Percentiles rank a stretch among this genome's conserved stretches.
Conservation (phyloP, 2,113 vertebrate species). For the Lucifuga dentata region DNA sequence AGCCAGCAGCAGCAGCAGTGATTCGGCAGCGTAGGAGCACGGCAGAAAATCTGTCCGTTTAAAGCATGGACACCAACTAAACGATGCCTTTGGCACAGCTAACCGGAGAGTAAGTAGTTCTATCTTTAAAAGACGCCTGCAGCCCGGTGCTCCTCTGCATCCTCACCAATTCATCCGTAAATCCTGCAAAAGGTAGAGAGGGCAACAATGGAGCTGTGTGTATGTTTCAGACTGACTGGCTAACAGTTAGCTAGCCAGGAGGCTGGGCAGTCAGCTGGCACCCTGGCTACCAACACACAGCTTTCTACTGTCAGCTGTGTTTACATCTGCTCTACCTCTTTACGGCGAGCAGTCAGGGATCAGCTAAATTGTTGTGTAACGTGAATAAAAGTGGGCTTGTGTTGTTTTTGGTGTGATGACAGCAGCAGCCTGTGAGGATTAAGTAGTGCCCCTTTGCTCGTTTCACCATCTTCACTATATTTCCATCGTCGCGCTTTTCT, state of each 20-base stretch:
- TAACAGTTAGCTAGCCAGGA: conserved; percentile 73
- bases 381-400: conserved; percentile 43
- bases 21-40: conserved; percentile 82
- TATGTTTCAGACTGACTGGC: conserved; percentile 68
- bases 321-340: background rate
- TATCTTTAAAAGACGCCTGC: conserved; percentile 22
- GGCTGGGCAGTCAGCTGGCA: conserved; percentile 73
- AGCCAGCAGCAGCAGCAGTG: conserved; percentile 87
- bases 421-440: conserved; percentile 34
- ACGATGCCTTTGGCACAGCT: conserved; percentile 75
- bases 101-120: conserved; percentile 82
- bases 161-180: conserved; percentile 18
- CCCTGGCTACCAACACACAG: conserved; percentile 60
- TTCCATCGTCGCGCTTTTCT: background rate
- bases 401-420: conserved; percentile 29
- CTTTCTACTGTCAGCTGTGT: conserved; percentile 19
- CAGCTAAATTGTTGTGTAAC: background rate
- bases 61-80: conserved; percentile 81
- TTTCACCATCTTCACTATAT: background rate
- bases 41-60: conserved; percentile 77
- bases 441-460: background rate
- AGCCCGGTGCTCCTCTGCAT: conserved; percentile 28
- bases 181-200: conserved; percentile 57
- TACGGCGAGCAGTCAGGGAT: background rate
- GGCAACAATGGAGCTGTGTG: conserved; percentile 84